Percentiles rank a stretch among this genome's conserved stretches.
Conservation (phyloP, 2,888 invertebrate species). For the Caenorhabditis sp. region DNA sequence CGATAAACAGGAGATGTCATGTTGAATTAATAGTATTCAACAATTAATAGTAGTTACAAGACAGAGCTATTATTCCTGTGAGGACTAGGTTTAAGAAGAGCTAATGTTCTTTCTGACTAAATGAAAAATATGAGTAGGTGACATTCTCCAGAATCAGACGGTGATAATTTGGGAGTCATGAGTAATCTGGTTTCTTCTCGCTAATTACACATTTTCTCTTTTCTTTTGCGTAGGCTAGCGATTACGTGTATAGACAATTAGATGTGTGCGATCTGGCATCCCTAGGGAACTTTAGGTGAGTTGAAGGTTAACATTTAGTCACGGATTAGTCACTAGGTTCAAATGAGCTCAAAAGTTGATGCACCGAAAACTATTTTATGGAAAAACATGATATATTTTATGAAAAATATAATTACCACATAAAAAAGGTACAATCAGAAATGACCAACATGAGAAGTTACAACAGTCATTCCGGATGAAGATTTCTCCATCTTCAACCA, state of each 20-base stretch:
- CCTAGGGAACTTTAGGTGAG: too few species aligned
- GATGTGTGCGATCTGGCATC: too few species aligned
- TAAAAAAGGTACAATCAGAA: not conserved
- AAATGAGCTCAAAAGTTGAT: too few species aligned
- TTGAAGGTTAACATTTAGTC: too few species aligned
- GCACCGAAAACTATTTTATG: too few species aligned
- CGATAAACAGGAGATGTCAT: not conserved
- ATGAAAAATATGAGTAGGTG: not conserved
- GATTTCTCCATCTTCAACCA: slow-evolving; percentile 11
- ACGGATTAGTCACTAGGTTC: too few species aligned
- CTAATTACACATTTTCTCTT: not conserved
- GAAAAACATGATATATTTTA: too few species aligned
- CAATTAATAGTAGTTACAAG: too few species aligned
- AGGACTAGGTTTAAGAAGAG: not conserved
- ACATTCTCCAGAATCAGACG: not conserved
- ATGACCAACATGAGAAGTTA: not conserved
- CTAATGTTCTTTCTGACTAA: too few species aligned
- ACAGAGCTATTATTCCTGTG: not conserved
- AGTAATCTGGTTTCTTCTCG: not conserved
- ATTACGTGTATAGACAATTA: too few species aligned
- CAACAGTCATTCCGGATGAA: not conserved
- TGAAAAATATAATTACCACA: too few species aligned
- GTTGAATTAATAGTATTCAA: not conserved
- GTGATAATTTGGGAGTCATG: slow-evolving; percentile 3
- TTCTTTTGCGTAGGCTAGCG: too few species aligned